phyloP scores from a whole-genome alignment of 2,113 vertebrate genomes.

The Dromaius novaehollandiae region DNA sequence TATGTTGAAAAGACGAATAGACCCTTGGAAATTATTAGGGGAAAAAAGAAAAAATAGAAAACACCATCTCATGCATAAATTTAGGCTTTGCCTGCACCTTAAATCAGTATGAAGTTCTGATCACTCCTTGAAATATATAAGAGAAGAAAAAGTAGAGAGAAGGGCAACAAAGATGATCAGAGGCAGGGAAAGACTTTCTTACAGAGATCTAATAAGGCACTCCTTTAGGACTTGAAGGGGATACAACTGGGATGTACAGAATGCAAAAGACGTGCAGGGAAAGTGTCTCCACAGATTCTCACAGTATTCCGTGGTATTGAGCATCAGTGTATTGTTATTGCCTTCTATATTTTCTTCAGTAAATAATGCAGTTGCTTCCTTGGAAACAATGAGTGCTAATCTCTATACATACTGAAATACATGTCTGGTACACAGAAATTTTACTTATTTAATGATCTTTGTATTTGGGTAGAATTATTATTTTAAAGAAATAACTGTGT shows the following conservation, averaged over 20 bases:
- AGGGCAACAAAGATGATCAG: background rate
- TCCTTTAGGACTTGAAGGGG: too few relatives aligned
- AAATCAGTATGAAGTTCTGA: background rate
- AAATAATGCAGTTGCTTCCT: background rate
- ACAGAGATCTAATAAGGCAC: background rate
- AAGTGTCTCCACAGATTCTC: background rate
- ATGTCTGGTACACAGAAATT: background rate
- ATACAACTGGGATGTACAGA: background rate
- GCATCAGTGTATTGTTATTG: fast-evolving
- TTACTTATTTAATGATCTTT: background rate
- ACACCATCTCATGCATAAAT: background rate
- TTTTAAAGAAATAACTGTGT: background rate
- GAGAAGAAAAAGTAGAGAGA: background rate
- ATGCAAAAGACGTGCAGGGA: fast-evolving
- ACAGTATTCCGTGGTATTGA: background rate
- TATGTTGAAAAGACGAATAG: background rate
- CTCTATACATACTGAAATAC: background rate
- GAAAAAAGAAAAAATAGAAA: background rate
- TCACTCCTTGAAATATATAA: background rate
- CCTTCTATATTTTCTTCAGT: background rate
- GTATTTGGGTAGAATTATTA: background rate
- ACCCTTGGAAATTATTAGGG: background rate
- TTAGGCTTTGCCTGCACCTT: background rate
- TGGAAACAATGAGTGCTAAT: background rate
- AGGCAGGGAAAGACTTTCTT: background rate